Evolutionary conservation across 2,888 invertebrate species (phyloP).

Genomic region (Tolmerus cingulatus): DNA sequence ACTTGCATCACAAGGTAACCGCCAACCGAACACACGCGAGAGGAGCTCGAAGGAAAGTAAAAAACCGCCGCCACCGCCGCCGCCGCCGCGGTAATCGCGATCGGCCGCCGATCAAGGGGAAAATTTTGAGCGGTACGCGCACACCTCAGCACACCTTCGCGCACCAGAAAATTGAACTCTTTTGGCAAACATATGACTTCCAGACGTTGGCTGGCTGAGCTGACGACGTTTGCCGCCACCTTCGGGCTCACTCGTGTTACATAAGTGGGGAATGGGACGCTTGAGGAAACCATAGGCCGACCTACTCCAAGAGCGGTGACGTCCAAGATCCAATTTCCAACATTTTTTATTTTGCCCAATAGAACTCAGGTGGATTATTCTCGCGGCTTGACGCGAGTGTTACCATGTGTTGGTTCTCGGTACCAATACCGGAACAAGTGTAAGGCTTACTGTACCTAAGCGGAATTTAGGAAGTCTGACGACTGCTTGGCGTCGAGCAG

Average conservation of each 20-base stretch:
- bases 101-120: not conserved
- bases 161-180: conserved; percentile 8
- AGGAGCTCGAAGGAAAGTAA: conserved; percentile 16
- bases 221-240: not conserved
- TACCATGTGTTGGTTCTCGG: not conserved
- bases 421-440: not conserved
- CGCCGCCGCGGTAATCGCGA: not conserved
- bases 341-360: not conserved
- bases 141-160: conserved; percentile 2
- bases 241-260: not conserved
- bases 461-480: not conserved
- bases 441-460: not conserved
- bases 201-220: not conserved
- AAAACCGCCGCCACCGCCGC: not conserved
- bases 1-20: conserved; percentile 10
- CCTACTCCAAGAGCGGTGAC: conserved; percentile 26
- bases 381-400: not conserved
- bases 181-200: conserved; percentile 10
- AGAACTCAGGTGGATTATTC: not conserved
- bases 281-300: not conserved
- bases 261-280: conserved; percentile 21
- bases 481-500: not conserved
- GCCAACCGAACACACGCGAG: not conserved
- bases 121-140: conserved; percentile 15
- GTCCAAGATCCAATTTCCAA: not conserved